These are phyloP conservation scores for Haliclona indistincta DNA, from an alignment of 37 sponge, comb jelly and placozoan species.

Conservation along the genomic window DNA sequence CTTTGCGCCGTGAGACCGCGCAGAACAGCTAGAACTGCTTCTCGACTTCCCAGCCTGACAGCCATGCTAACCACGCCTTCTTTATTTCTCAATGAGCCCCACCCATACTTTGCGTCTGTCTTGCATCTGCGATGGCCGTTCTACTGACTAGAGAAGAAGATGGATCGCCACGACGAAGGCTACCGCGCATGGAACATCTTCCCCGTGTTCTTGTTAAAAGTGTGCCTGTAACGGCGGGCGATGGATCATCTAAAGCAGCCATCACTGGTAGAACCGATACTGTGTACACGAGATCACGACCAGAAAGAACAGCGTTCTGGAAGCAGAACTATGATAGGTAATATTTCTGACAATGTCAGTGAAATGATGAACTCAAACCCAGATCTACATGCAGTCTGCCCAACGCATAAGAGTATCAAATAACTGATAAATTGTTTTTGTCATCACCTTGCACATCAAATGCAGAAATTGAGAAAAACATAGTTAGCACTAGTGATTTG, in stretches of 20 bases:
- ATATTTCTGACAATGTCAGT: background rate
- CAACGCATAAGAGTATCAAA: no score
- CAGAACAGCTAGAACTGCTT: background rate
- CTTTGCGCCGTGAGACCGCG: background rate
- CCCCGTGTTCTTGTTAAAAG: background rate
- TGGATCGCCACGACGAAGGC: background rate
- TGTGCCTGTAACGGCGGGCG: background rate
- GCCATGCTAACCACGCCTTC: no score
- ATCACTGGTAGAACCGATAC: constrained; percentile 26
- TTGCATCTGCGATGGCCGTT: background rate
- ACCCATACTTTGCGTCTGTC: constrained; percentile 3
- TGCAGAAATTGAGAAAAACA: no score
- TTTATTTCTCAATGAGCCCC: constrained; percentile 1
- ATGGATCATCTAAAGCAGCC: background rate
- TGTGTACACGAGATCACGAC: constrained; percentile 29
- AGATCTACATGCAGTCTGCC: no score
- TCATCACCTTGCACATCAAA: no score
- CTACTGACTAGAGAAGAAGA: background rate
- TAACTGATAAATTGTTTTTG: no score
- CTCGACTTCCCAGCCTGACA: no score
- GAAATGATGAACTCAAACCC: background rate
- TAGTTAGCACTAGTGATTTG: no score
- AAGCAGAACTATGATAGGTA: constrained; percentile 43
- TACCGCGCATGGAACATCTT: background rate
- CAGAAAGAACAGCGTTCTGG: constrained; percentile 28